Conservation (phyloP, 2,113 vertebrate species). For the Spermophilus dauricus region DNA sequence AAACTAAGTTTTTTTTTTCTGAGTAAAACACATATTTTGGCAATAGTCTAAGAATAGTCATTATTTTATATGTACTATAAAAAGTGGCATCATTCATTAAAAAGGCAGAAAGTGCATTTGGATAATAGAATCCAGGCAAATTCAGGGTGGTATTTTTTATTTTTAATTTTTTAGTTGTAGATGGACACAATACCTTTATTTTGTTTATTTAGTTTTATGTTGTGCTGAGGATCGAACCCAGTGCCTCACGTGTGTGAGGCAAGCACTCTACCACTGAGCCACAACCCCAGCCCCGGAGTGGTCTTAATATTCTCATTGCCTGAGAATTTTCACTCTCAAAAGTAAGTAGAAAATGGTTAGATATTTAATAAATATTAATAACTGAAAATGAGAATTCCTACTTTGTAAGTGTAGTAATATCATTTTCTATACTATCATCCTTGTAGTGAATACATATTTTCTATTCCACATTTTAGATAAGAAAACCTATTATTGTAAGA, state of each 20-base stretch:
- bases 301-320: not conserved
- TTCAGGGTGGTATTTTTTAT: not conserved
- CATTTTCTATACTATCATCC: not conserved
- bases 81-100: constrained; percentile 28
- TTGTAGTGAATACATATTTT: constrained; percentile 18
- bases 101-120: not conserved
- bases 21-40: constrained; percentile 12
- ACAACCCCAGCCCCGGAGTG: not conserved
- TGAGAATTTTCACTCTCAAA: constrained; percentile 52
- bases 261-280: too few relatives aligned
- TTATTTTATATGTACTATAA: constrained; percentile 1
- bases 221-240: too few relatives aligned
- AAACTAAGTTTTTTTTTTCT: constrained; percentile 41
- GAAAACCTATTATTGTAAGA: constrained; percentile 41
- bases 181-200: too few relatives aligned
- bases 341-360: not conserved
- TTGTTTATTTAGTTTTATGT: too few relatives aligned
- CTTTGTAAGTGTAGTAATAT: not conserved
- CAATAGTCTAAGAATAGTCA: constrained; percentile 50
- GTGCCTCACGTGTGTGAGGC: too few relatives aligned
- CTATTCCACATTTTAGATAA: constrained; percentile 29
- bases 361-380: not conserved
- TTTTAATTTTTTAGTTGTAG: too few relatives aligned
- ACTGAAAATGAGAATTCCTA: not conserved
- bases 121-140: not conserved